Evolutionary conservation across 1,140 invertebrate genomes (phyloP).

Genomic region (Lysiphlebus fabarum): DNA sequence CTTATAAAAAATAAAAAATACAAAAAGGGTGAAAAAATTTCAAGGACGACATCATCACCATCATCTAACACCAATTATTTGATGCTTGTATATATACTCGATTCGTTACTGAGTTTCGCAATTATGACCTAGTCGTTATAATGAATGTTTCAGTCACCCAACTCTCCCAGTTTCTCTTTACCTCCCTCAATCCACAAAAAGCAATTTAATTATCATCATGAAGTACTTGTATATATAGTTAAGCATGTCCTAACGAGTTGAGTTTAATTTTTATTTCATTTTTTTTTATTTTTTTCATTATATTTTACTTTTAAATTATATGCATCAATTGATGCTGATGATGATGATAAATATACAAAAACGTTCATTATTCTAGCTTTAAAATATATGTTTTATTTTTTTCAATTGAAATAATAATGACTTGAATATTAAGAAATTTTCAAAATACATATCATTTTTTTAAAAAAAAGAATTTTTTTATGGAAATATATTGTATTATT

Average conservation of each 20-base stretch:
- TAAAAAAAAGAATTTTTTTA: too few relatives aligned
- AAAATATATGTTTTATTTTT: too few relatives aligned
- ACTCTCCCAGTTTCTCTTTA: slow-evolving; percentile 29
- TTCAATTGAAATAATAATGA: too few relatives aligned
- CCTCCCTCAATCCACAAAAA: background rate
- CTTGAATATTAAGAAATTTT: too few relatives aligned
- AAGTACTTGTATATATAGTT: slow-evolving; percentile 28
- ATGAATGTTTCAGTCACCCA: slow-evolving; percentile 48
- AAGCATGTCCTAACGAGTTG: slow-evolving; percentile 36
- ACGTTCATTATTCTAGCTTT: too few relatives aligned
- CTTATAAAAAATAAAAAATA: slow-evolving; percentile 34
- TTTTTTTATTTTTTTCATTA: slow-evolving; percentile 3
- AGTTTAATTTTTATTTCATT: too few relatives aligned
- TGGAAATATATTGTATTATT: too few relatives aligned
- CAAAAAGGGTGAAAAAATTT: too few relatives aligned
- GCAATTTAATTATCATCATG: slow-evolving; percentile 48
- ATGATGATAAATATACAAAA: slow-evolving; percentile 23
- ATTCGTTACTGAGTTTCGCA: slow-evolving; percentile 40
- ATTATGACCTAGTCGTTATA: slow-evolving; percentile 49
- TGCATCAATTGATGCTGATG: slow-evolving; percentile 12
- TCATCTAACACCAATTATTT: slow-evolving; percentile 34
- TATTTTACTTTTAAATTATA: background rate
- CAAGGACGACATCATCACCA: too few relatives aligned
- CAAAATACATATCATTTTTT: too few relatives aligned
- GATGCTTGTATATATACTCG: slow-evolving; percentile 27